Evolutionary conservation across 2,888 invertebrate species (phyloP).

Genomic region (Conops quadrifasciatus): DNA sequence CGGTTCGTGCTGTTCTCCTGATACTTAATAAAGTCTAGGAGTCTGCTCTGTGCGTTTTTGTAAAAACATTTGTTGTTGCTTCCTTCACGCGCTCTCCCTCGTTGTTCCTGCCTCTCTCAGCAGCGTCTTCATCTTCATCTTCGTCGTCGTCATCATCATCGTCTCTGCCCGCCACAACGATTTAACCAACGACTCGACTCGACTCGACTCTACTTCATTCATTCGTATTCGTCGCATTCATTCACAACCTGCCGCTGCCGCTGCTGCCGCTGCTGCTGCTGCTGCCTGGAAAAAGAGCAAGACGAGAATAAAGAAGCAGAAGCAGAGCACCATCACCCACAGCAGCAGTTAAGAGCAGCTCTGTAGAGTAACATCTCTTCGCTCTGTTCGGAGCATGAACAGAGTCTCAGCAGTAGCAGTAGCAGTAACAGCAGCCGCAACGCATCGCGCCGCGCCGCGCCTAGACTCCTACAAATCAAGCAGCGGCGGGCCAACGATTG

Average conservation of each 20-base stretch:
- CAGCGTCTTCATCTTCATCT: no score
- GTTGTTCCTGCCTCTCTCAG: background rate
- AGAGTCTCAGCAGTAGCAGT: background rate
- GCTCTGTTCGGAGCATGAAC: background rate
- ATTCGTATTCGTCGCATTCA: constrained; percentile 31
- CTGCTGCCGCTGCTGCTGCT: no score
- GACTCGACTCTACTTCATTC: constrained; percentile 11
- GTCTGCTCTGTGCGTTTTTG: constrained; percentile 42
- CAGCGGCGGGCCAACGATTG: background rate
- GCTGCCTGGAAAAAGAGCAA: constrained; percentile 1
- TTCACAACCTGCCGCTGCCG: constrained; percentile 22
- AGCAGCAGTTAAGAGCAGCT: background rate
- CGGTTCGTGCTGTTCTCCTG: constrained; percentile 51
- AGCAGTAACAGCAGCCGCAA: background rate
- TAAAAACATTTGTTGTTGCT: constrained; percentile 4
- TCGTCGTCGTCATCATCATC: background rate
- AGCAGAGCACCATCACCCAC: background rate
- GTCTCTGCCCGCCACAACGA: background rate
- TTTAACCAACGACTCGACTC: background rate
- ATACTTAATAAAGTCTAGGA: constrained; percentile 52
- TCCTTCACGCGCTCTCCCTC: background rate
- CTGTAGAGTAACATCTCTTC: background rate
- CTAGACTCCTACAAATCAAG: background rate
- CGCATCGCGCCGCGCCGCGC: background rate
- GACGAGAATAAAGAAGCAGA: background rate